A percentile compares a stretch with the other conserved stretches of the same genome.
Conservation (phyloP, 2,797 vertebrate genomes). For the Nasua narica region DNA sequence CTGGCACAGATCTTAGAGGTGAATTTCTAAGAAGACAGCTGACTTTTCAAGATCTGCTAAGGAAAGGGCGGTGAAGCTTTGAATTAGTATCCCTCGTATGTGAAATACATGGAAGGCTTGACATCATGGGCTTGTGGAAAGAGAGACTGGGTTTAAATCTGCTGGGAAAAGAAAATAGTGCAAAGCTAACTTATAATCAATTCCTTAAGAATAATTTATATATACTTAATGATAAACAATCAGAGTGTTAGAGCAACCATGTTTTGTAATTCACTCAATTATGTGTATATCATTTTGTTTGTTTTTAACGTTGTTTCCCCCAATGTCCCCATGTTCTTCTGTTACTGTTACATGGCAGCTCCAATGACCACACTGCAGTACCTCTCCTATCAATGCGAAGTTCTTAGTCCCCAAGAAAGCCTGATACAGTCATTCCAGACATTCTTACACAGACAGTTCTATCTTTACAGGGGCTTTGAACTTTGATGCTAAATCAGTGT, state of each 20-base stretch:
- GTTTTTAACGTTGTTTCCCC: neutral
- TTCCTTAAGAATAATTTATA: neutral
- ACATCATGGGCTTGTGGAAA: neutral
- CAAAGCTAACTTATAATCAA: neutral
- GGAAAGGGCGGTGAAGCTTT: neutral
- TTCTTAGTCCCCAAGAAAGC: slow-evolving; percentile 62
- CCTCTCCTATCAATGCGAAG: slow-evolving; percentile 74
- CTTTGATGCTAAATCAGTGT: slow-evolving; percentile 73
- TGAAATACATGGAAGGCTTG: neutral
- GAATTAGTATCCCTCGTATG: neutral
- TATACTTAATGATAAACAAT: neutral
- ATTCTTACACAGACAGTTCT: slow-evolving; percentile 56
- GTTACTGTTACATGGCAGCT: neutral
- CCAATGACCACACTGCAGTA: neutral
- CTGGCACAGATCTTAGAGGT: neutral
- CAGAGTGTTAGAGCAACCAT: neutral
- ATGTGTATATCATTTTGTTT: neutral
- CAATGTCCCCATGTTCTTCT: neutral
- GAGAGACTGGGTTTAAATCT: neutral
- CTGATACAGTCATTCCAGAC: slow-evolving; percentile 76
- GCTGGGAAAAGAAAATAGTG: neutral
- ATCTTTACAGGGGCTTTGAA: slow-evolving; percentile 42
- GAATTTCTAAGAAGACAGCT: neutral
- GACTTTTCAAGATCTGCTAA: neutral
- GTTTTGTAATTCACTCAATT: neutral